Percentiles rank a stretch among this genome's conserved stretches.
These are phyloP conservation scores for Macropis europaea DNA, from an alignment of 2,888 invertebrate genomes.

Conservation along the genomic window DNA sequence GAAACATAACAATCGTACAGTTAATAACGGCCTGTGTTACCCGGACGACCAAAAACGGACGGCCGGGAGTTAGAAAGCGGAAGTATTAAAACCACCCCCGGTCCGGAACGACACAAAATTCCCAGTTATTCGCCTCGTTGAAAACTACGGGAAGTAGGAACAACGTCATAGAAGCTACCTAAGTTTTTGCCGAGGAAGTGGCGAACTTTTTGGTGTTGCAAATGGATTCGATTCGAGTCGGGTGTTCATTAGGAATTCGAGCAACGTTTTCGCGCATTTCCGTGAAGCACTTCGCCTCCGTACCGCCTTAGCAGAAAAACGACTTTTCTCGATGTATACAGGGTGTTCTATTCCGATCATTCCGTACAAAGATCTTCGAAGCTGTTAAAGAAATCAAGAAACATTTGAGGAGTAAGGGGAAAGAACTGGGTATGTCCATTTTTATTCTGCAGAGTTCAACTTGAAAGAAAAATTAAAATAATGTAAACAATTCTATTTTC, in stretches of 20 bases:
- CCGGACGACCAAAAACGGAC: too few species aligned
- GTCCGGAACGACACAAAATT: background rate
- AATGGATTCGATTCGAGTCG: background rate
- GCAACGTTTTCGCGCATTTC: conserved; percentile 10
- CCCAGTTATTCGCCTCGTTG: background rate
- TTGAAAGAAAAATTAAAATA: too few species aligned
- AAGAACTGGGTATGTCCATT: too few species aligned
- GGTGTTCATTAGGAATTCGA: conserved; percentile 46
- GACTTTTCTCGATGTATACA: conserved; percentile 22
- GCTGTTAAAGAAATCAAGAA: too few species aligned
- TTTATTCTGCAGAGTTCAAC: too few species aligned
- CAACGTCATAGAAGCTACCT: background rate
- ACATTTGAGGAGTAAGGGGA: too few species aligned
- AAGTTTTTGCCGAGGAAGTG: background rate
- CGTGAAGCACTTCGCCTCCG: background rate
- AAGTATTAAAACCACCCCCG: background rate
- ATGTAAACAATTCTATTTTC: too few species aligned
- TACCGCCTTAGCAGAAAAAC: background rate
- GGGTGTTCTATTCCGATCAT: too few species aligned
- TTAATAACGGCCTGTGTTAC: too few species aligned
- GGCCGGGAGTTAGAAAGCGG: too few species aligned
- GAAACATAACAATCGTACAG: background rate
- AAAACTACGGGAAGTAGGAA: background rate
- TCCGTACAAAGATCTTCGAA: too few species aligned
- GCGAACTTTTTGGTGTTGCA: background rate